Evolutionary conservation across 2,888 invertebrate genomes (phyloP), one percentile per base, ranked within the genome.

Genomic region (Drosophila kuntzei): DNA sequence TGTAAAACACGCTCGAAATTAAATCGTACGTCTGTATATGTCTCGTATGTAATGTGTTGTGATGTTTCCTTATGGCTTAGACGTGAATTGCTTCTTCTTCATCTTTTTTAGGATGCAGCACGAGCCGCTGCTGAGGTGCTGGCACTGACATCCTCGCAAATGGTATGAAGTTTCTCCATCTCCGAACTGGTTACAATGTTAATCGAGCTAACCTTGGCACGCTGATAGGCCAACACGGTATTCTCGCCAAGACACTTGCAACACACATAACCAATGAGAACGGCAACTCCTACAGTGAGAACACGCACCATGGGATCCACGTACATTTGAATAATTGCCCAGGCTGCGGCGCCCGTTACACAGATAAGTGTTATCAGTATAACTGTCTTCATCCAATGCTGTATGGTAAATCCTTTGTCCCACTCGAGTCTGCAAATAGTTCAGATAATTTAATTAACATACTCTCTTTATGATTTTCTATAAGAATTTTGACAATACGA

Each of bases 161-260:
- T 92, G 36, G 92, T 92, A 60, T 92, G 92, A 34, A 92, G 71
- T 64, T 92, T 92, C 69, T 91, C 90, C 86, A 90, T 90, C 70
- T 92, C 92, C 36, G 91, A 85, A 76, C 86, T 91, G 63, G 92
- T 92, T 51, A 95, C 93, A 83, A 98, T 98, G 89, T 95, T 96
- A 51, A 98, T 94, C 1, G 97, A 96, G 36, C 97, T 97, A 11
- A 97, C 96, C 93, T 96, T 97, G 81, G 98, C 97, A 69, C 97
- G 95, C 89, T 97, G 97, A 93, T 97, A 97, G n/a, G 97, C 97
- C 60, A 96, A 95, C 51, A 97, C 95, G 2, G 97, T 97, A 90
- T 97, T 97, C 91, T 96, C 95, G 70, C 97, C 96, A 75, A 98
- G 94, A 91, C 96, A 96, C 92, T 98, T 97, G 90, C 97, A 94